Conservation (phyloP, 23 tunicate genomes). For the Phallusia fumigata region DNA sequence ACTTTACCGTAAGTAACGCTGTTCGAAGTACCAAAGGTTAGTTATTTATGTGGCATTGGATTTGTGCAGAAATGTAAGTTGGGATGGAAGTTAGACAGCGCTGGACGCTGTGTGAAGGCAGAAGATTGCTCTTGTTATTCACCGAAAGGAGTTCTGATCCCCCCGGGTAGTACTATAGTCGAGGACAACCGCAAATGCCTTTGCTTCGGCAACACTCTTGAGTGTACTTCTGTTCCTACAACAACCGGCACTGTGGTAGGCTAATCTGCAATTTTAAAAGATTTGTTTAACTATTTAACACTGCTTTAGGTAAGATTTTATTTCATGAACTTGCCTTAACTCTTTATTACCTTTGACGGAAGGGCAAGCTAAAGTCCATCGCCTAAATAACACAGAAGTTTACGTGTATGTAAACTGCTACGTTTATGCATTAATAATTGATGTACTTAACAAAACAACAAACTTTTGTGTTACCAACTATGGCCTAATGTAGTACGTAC, state of each 20-base stretch:
- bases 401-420: no score
- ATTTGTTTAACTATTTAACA: no score
- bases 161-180: neutral
- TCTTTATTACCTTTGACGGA: no score
- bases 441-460: no score
- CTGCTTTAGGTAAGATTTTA: no score
- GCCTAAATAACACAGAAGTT: no score
- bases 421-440: no score
- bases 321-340: no score
- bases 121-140: constrained; percentile 18
- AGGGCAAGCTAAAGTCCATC: no score
- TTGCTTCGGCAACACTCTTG: constrained; percentile 15
- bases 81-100: constrained; percentile 18
- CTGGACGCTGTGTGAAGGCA: constrained; percentile 8
- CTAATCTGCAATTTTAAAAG: no score
- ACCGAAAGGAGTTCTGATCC: neutral
- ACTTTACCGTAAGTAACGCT: neutral
- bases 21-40: neutral
- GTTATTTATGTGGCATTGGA: neutral
- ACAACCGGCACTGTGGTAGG: neutral
- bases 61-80: neutral
- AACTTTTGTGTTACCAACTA: no score
- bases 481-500: no score
- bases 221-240: neutral
- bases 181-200: neutral